These are phyloP conservation scores for Xenopus laevis DNA, from an alignment of 2,113 vertebrate species.

Conservation along the genomic window DNA sequence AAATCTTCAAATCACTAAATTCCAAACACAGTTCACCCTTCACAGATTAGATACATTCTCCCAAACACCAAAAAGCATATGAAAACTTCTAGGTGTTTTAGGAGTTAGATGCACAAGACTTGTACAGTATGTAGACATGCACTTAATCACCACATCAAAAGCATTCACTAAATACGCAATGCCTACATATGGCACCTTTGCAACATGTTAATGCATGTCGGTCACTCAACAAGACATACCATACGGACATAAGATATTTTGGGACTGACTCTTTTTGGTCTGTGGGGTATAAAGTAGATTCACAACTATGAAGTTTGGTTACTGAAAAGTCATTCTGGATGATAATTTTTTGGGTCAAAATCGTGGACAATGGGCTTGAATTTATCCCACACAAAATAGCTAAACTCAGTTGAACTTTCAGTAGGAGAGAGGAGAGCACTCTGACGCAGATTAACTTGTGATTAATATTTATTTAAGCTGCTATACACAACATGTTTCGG, in stretches of 20 bases:
- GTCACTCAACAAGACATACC: conserved; percentile 68
- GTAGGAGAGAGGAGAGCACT: no score
- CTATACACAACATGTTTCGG: no score
- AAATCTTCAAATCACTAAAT: no score
- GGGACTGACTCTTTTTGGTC: background rate
- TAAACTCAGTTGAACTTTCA: no score
- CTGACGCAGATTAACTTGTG: no score
- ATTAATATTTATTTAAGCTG: no score
- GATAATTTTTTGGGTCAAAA: no score
- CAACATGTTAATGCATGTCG: conserved; percentile 59
- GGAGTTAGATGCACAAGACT: conserved; percentile 51
- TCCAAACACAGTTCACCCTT: no score
- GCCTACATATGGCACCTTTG: conserved; percentile 54
- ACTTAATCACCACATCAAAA: conserved; percentile 56
- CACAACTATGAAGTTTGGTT: no score
- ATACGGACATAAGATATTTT: conserved; percentile 61
- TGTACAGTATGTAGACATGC: conserved; percentile 69
- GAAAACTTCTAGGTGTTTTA: background rate
- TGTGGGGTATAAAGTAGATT: background rate
- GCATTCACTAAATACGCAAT: conserved; percentile 62
- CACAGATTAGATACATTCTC: background rate
- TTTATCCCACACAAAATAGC: no score
- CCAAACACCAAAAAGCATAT: background rate
- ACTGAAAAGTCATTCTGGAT: no score
- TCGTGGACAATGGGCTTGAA: no score